Evolutionary conservation across 2,113 vertebrate species (phyloP), one percentile per base, ranked within the genome.

Genomic region (Aspiorhynchus laticeps): DNA sequence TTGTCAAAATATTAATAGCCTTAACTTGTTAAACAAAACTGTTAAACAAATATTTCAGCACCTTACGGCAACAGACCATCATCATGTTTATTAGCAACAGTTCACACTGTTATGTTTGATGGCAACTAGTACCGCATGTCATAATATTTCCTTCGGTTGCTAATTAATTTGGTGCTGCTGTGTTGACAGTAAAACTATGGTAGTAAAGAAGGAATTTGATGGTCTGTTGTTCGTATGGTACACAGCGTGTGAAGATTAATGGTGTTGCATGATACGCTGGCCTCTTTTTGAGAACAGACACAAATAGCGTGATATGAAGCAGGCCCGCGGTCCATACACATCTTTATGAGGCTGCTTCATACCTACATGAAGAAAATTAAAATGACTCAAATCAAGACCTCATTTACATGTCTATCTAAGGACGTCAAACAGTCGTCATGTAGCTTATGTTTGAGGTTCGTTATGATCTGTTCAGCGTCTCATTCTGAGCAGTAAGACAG

Each of bases 191-290:
- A 36, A 56, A 78, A 86, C 82, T 83, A 79, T 48, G 63, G 48
- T 69, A 86, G 71, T 63, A 76, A 76, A 83, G 71, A 77, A 61
- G n/a, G 79, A 77, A 86, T 93, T 80, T 80, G 93, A 93, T 93
- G 92, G 94, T 93, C 91, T 78, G 87, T 83, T 93, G 90, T 88
- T 90, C 71, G 24, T 88, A 82, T 56, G 38, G 80, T 38, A 43
- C 67, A 56, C 69, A 51, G 67, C 1, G 2, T 65, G 24, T 75
- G 46, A 38, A 63, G 75, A 59, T 59, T 59, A 36, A 80, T 12
- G 10, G 15, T 11, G 6, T 78, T 84, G 53, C 46, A 56, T 51
- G 43, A 65, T 53, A 46, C 31, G 0, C 41, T 24, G 76, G 78
- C 78, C 31, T 31, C 41, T 38, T 61, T 59, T 61, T 61, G 12